phyloP scores from a whole-genome alignment of 2,113 vertebrate genomes.

The Oreocharis arfaki region DNA sequence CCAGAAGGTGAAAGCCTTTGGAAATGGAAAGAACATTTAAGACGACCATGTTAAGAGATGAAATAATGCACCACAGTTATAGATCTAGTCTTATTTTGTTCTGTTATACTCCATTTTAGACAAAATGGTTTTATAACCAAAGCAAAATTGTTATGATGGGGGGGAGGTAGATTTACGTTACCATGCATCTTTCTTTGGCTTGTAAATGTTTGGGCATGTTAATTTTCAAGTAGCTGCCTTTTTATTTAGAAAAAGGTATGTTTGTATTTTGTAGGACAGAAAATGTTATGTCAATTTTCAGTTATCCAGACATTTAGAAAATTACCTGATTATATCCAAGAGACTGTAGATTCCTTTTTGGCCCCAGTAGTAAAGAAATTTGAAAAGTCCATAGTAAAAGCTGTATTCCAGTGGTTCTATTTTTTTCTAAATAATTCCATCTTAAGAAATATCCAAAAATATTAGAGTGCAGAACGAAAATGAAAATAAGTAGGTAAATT shows the following conservation, averaged over 20 bases:
- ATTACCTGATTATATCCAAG: neutral
- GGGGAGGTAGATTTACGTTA: neutral
- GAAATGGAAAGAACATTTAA: neutral
- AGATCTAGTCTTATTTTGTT: neutral
- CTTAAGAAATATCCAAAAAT: neutral
- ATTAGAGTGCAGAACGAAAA: neutral
- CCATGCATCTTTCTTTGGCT: neutral
- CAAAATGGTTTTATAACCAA: neutral
- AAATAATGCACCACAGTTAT: neutral
- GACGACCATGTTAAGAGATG: neutral
- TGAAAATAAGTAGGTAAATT: neutral
- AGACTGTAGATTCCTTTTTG: neutral
- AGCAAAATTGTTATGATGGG: neutral
- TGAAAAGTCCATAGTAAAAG: neutral
- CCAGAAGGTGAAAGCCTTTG: neutral
- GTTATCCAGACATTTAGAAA: neutral
- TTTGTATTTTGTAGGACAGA: neutral
- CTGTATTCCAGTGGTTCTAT: neutral
- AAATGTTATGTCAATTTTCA: neutral
- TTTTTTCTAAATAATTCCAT: neutral
- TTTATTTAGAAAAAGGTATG: neutral
- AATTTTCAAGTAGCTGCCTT: neutral
- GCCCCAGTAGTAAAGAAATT: neutral
- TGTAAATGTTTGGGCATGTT: neutral
- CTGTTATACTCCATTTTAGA: neutral